Evolutionary conservation across 2,888 invertebrate species (phyloP).

Genomic region (Cepaea hortensis): DNA sequence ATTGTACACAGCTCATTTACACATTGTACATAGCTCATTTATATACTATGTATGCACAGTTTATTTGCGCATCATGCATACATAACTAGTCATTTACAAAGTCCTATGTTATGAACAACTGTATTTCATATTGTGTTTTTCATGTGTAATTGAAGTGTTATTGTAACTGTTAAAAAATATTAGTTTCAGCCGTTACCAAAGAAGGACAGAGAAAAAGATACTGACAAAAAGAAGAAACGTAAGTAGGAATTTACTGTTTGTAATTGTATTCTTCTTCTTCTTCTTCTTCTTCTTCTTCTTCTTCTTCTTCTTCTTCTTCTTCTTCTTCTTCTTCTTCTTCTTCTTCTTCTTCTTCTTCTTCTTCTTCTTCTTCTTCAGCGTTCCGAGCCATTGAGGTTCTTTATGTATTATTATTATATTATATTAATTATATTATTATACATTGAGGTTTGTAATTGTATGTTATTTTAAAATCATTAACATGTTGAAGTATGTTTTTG

Average conservation of each 20-base stretch:
- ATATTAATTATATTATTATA: no score
- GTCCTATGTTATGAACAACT: no score
- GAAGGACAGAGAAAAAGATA: constrained; percentile 44
- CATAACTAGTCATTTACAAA: no score
- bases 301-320: constrained; percentile 29
- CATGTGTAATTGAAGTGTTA: neutral
- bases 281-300: constrained; percentile 31
- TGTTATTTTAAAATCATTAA: no score
- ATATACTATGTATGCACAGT: no score
- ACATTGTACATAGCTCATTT: no score
- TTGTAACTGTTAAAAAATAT: neutral
- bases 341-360: constrained; percentile 34
- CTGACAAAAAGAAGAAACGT: constrained; percentile 49
- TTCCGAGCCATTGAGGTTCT: no score
- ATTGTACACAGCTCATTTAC: no score
- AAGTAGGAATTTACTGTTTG: constrained; percentile 7
- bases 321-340: constrained; percentile 37
- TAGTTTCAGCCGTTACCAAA: constrained; percentile 40
- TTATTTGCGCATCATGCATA: no score
- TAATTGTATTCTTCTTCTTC: neutral
- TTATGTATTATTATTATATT: no score
- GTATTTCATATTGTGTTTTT: neutral
- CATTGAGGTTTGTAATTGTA: no score
- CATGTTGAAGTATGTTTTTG: no score
- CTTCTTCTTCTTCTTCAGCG: constrained; percentile 28